Evolutionary conservation across 2,797 vertebrate species (phyloP), one percentile per base, ranked within the genome.

Genomic region (Scomberomorus guttatus): DNA sequence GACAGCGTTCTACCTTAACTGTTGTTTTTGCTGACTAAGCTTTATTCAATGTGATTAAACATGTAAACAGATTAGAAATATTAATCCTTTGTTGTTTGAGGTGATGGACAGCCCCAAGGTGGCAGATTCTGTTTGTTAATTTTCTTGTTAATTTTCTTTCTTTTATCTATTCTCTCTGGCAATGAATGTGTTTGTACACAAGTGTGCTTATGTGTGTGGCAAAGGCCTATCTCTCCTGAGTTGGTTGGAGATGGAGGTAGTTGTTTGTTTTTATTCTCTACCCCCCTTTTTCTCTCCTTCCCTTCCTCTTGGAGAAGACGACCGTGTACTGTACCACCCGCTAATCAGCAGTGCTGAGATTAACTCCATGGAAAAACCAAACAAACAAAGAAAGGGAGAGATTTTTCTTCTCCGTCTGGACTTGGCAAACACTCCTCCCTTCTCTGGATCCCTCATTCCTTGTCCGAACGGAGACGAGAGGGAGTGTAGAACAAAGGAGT

Each of bases 401-500:
- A 84, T 87, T 91, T 81, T 76, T 71, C 81, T 83, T 83, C 66
- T 75, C 82, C 24, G 77, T 75, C 68, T 78, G 83, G 85, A 86
- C 87, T 91, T 93, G 90, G 91, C 92, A 91, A 85, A 75, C 81
- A 77, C 68, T 89, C 66, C 82, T 80, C 73, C 64, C 60, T 84
- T 93, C 84, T 84, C 84, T 79, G 79, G 83, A 91, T 92, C 75
- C 83, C 82, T 79, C 61, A 12, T 89, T 92, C 77, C 89, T 80
- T 85, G 90, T 93, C 90, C 78, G 82, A 82, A 88, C 34, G 48
- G 83, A 91, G 84, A 86, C 79, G 42, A 90, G 85, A 91, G 87
- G 83, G 87, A 91, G 84, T 32, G 85, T 82, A 89, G 83, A 94
- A 94, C 92, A 94, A 95, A 93, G 84, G 69, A 80, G 65, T 86